Evolutionary conservation across 2,797 vertebrate genomes (phyloP).

Genomic region (Molossus alvarezi): DNA sequence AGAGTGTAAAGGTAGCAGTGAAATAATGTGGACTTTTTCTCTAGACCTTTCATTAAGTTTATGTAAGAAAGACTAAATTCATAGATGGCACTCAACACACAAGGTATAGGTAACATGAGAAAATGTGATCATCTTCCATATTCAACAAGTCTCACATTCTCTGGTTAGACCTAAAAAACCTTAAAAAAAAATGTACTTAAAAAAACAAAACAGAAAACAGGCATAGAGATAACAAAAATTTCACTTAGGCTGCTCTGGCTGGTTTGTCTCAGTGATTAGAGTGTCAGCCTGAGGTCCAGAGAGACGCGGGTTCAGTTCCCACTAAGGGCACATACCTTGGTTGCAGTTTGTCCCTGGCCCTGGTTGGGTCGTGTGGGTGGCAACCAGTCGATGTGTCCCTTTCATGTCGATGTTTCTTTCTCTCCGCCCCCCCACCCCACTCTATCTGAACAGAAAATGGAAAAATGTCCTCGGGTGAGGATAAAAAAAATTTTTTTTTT

Average conservation of each 20-base stretch:
- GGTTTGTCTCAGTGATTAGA: too few species aligned
- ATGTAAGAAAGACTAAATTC: not conserved
- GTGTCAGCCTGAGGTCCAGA: too few species aligned
- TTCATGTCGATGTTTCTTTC: too few species aligned
- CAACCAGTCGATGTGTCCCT: too few species aligned
- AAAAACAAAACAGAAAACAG: not conserved
- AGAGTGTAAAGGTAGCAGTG: not conserved
- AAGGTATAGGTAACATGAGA: not conserved
- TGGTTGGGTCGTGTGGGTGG: too few species aligned
- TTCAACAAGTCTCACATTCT: slow-evolving; percentile 37
- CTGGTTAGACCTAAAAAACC: not conserved
- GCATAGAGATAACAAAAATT: not conserved
- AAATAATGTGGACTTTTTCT: not conserved
- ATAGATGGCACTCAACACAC: not conserved
- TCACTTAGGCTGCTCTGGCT: not conserved
- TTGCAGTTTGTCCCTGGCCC: too few species aligned
- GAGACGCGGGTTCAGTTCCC: too few species aligned
- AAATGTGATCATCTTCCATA: not conserved
- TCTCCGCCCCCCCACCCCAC: too few species aligned
- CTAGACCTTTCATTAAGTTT: not conserved
- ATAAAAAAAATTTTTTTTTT: not conserved
- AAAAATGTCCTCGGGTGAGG: too few species aligned
- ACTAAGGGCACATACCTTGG: too few species aligned
- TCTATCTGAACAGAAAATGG: too few species aligned
- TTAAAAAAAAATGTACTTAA: not conserved